Percentiles rank a stretch among this genome's conserved stretches.
Conservation (phyloP, 2,113 vertebrate species). For the Carettochelys insculpta region DNA sequence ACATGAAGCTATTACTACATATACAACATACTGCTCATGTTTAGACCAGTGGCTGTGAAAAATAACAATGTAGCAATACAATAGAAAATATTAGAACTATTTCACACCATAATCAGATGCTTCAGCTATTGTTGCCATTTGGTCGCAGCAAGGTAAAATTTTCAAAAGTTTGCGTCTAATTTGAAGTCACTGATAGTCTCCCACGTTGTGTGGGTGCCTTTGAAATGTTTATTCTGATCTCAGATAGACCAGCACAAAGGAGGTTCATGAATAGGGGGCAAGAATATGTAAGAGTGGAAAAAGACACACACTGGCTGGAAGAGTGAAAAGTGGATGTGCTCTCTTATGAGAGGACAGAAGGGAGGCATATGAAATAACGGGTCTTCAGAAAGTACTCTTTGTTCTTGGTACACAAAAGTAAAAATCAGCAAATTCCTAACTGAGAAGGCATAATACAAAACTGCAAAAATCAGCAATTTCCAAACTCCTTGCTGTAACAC, state of each 20-base stretch:
- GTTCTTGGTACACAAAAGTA: neutral
- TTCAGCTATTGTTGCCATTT: neutral
- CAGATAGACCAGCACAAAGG: neutral
- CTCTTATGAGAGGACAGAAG: neutral
- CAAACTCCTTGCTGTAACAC: neutral
- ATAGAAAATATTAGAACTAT: neutral
- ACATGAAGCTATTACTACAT: neutral
- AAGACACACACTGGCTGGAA: neutral
- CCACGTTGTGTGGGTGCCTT: neutral
- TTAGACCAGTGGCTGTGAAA: neutral
- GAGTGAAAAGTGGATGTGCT: neutral
- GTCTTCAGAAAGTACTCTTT: neutral
- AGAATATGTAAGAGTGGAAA: neutral
- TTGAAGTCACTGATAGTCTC: neutral
- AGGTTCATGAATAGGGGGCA: accelerated
- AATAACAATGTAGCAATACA: neutral
- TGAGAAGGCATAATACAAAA: neutral
- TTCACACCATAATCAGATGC: neutral
- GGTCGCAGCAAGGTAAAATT: neutral
- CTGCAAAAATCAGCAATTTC: too few species aligned
- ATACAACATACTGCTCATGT: neutral
- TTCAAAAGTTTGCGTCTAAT: neutral
- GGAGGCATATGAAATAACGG: too few species aligned
- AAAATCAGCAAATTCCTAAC: neutral
- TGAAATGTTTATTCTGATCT: neutral